Percentiles rank a stretch among this genome's conserved stretches.
Evolutionary conservation across 2,797 vertebrate genomes (phyloP).

Genomic region (Peromyscus melanophrys): DNA sequence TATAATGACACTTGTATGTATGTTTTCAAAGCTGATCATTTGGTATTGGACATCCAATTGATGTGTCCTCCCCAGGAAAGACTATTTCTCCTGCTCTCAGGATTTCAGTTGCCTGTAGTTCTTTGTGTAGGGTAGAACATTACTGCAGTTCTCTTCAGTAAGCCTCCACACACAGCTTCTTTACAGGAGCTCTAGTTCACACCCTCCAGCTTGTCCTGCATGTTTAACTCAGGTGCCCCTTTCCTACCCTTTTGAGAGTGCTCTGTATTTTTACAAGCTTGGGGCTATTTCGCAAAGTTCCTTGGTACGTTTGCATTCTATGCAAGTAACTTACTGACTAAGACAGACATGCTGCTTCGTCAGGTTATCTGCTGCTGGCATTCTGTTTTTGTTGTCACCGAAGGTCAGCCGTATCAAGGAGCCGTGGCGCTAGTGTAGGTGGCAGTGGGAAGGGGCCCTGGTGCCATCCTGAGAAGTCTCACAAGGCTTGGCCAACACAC

Average conservation of each 20-base stretch:
- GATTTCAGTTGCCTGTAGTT: not conserved
- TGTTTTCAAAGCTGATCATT: not conserved
- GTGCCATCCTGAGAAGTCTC: not conserved
- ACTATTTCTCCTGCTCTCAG: not conserved
- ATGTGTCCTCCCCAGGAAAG: not conserved
- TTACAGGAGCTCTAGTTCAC: not conserved
- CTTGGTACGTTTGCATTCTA: not conserved
- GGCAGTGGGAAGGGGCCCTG: not conserved
- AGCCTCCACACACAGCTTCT: not conserved
- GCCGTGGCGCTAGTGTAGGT: no score
- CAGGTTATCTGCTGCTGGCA: not conserved
- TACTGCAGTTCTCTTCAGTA: not conserved
- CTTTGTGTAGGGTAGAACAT: not conserved
- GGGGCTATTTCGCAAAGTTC: not conserved
- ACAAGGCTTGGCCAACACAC: not conserved
- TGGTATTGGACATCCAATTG: not conserved
- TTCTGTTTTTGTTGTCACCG: not conserved
- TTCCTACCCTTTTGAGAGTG: not conserved
- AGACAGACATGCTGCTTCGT: not conserved
- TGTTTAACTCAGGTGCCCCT: not conserved
- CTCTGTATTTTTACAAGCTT: constrained; percentile 33
- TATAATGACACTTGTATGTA: not conserved
- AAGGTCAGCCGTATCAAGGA: not conserved
- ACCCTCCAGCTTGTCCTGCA: not conserved
- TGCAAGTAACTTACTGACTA: not conserved